Base-by-base conservation (phyloP, 2,797 vertebrate species). In the Channallabes apus region DNA sequence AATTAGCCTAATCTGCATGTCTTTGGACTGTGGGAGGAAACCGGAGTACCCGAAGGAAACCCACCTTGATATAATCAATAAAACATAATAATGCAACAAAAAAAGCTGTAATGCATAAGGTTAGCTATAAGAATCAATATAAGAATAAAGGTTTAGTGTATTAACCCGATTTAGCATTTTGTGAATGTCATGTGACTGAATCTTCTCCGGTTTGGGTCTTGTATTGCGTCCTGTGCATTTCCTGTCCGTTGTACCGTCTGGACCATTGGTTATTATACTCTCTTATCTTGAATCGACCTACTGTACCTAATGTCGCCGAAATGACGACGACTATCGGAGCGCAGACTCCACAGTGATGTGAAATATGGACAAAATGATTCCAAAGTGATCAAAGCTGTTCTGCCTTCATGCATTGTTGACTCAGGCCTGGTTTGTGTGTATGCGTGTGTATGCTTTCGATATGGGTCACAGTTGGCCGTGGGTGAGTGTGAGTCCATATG, bases 391-490 rank as follows among this genome's bases (percentile, higher is more conserved):
- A 56, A 54, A 38, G 27, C 20, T 11, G 18, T 65, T 54, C 18
- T 54, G 65, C 65, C 27, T 17, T 80, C 56, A 59, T 71, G 84
- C 41, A 24, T 80, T 51, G 72, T 29, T 82, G 59, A 69, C 38
- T 73, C 35, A 67, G 38, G 38, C 41, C 46, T 65, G 29, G 59
- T 72, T n/a, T 71, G 41, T 85, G 62, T 80, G 80, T 76, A 72
- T 64, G 64, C 11, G 80, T 62, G 67, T 76, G 15, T 56, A 18
- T 22, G 4, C 14, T 18, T 27, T 35, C 20, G 62, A 94, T 94
- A 91, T 94, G 91, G 93, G 93, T 94, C 91, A 93, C 88, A 79
- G 59, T 82, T 90, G 54, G 88, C 92, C 92, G 87, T 84, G 92
- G 93, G 91, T 83, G 90, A 88, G 85, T 86, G 88, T 69, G 90